phyloP scores from a whole-genome alignment of 2,888 invertebrate species.

The Sialis lutaria region DNA sequence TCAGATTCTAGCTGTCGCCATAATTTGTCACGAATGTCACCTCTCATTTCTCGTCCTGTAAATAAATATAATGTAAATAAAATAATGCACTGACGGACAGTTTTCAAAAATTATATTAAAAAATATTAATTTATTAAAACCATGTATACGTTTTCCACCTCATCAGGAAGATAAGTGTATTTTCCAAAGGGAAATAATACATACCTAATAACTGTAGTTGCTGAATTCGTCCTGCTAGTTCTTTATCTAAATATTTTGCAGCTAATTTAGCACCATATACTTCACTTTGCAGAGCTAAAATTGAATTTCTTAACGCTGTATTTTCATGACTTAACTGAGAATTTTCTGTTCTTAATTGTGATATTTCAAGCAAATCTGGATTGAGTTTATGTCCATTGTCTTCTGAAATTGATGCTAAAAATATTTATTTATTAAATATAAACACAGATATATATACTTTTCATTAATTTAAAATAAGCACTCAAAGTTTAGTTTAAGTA shows the following conservation, averaged over 20 bases:
- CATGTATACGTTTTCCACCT: no score
- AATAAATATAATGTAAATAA: neutral
- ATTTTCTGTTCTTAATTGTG: conserved; percentile 33
- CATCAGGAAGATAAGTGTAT: no score
- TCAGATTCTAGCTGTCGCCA: conserved; percentile 74
- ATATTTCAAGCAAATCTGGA: conserved; percentile 22
- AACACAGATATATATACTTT: neutral
- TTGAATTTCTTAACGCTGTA: conserved; percentile 46
- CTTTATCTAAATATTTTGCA: conserved; percentile 74
- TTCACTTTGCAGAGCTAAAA: conserved; percentile 60
- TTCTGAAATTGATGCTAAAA: neutral
- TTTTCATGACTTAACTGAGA: conserved; percentile 49
- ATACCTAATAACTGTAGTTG: conserved; percentile 62
- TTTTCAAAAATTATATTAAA: neutral
- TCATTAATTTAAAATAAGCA: no score
- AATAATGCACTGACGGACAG: neutral
- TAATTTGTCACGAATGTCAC: conserved; percentile 59
- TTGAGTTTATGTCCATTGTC: conserved; percentile 18
- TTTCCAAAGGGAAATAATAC: neutral
- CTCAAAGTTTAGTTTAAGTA: no score
- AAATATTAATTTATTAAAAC: no score
- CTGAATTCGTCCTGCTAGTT: conserved; percentile 65
- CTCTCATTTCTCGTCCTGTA: conserved; percentile 51
- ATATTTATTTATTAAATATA: neutral
- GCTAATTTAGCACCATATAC: conserved; percentile 71